phyloP scores from a whole-genome alignment of 2,888 invertebrate species.

The Mycogona germanica region DNA sequence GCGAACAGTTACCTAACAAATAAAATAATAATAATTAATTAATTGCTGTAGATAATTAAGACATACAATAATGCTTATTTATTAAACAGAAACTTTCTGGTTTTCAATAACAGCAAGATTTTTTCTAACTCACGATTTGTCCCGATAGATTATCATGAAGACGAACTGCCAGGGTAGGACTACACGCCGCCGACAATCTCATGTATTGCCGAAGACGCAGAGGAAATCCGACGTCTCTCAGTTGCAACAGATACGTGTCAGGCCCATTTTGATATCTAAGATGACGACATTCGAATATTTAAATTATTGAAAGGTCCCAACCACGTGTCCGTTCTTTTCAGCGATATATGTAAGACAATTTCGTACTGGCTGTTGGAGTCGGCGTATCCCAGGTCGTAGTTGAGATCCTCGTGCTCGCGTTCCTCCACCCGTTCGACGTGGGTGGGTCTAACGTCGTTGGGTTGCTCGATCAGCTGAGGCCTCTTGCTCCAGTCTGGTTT shows the following conservation, averaged over 20 bases:
- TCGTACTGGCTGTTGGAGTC: slow-evolving; percentile 55
- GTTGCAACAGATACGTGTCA: slow-evolving; percentile 87
- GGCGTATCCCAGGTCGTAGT: slow-evolving; percentile 66
- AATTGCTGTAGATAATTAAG: too few species aligned
- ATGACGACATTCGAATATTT: neutral
- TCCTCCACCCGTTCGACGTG: slow-evolving; percentile 39
- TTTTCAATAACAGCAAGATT: neutral
- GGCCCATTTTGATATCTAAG: slow-evolving; percentile 88
- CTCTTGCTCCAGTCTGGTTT: slow-evolving; percentile 11
- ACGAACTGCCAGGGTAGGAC: slow-evolving; percentile 25
- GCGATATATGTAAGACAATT: neutral
- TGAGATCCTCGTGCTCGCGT: slow-evolving; percentile 64
- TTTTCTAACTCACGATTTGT: neutral
- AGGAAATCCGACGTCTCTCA: slow-evolving; percentile 90
- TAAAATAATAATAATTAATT: neutral
- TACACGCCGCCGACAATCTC: slow-evolving; percentile 41
- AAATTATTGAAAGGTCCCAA: neutral
- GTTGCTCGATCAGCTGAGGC: too few species aligned
- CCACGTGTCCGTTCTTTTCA: neutral
- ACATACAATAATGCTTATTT: too few species aligned
- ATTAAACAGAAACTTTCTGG: neutral
- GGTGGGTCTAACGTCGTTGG: slow-evolving; percentile 11
- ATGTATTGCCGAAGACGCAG: slow-evolving; percentile 82
- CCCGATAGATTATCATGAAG: slow-evolving; percentile 23
- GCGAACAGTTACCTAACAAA: slow-evolving; percentile 39